phyloP scores from a whole-genome alignment of 2,113 vertebrate species.

The Sylvicapra grimmia region DNA sequence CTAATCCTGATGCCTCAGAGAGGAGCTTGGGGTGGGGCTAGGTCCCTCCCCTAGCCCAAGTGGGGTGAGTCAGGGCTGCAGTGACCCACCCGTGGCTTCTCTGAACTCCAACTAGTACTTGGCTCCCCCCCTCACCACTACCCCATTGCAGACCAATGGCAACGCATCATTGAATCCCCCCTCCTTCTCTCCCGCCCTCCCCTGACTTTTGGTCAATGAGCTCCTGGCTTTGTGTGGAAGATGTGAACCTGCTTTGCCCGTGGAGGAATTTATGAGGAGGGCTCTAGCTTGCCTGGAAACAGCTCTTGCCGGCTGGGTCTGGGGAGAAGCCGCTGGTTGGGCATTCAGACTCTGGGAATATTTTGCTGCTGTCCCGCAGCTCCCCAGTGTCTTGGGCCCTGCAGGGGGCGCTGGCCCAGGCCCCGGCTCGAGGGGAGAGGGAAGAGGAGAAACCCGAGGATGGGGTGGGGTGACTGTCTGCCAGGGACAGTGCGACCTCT shows the following conservation, averaged over 20 bases:
- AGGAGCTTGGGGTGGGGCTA: constrained; percentile 48
- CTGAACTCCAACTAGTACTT: constrained; percentile 53
- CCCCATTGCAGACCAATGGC: constrained; percentile 38
- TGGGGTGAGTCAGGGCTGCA: constrained; percentile 57
- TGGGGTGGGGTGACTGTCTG: constrained; percentile 37
- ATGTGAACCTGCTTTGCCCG: neutral
- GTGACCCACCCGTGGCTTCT: constrained; percentile 56
- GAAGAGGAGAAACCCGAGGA: constrained; percentile 23
- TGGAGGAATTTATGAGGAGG: constrained; percentile 68
- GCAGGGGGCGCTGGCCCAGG: constrained; percentile 71
- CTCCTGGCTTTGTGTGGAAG: constrained; percentile 64
- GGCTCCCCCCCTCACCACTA: neutral
- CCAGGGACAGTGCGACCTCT: constrained; percentile 38
- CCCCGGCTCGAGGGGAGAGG: constrained; percentile 41
- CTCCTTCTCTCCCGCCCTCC: neutral
- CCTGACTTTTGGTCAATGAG: constrained; percentile 33
- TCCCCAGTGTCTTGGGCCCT: constrained; percentile 40
- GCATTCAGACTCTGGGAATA: constrained; percentile 52
- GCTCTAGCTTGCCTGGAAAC: constrained; percentile 12
- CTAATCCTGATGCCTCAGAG: neutral
- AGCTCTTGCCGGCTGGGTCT: neutral
- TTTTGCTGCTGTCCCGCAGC: constrained; percentile 35
- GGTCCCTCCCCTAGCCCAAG: constrained; percentile 43
- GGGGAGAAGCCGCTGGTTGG: constrained; percentile 13
- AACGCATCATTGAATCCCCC: neutral